Evolutionary conservation across 2,797 vertebrate species (phyloP).

Genomic region (Sardinella longiceps): DNA sequence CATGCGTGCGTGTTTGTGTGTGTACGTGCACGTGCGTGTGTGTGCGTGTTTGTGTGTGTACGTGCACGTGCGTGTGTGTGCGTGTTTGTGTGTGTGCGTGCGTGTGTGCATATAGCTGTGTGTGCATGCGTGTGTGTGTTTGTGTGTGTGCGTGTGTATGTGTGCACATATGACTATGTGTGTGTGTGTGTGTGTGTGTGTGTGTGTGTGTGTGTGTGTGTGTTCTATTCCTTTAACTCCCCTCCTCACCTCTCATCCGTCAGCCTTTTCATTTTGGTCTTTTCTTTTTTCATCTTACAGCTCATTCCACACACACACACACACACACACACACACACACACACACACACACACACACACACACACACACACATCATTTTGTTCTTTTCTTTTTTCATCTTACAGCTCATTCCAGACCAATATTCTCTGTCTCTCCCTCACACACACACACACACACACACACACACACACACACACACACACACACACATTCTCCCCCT

Average conservation of each 20-base stretch:
- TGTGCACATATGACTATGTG: background rate
- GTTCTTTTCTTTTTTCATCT: too few relatives aligned
- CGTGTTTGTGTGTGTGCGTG: too few relatives aligned
- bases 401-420: too few relatives aligned
- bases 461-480: constrained; percentile 19
- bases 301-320: too few relatives aligned
- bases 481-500: constrained; percentile 19
- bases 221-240: background rate
- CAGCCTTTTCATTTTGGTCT: too few relatives aligned
- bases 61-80: background rate
- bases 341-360: too few relatives aligned
- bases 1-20: background rate
- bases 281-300: too few relatives aligned
- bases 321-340: too few relatives aligned
- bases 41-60: background rate
- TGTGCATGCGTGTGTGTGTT: background rate
- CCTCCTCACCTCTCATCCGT: background rate
- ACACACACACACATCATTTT: too few relatives aligned
- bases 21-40: background rate
- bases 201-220: background rate
- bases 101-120: background rate
- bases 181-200: background rate
- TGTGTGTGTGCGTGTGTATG: background rate
- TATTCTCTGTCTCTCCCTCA: background rate
- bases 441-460: background rate